Evolutionary conservation across 2,797 vertebrate genomes (phyloP), one percentile per base, ranked within the genome.

Genomic region (Hippocampus kuda): DNA sequence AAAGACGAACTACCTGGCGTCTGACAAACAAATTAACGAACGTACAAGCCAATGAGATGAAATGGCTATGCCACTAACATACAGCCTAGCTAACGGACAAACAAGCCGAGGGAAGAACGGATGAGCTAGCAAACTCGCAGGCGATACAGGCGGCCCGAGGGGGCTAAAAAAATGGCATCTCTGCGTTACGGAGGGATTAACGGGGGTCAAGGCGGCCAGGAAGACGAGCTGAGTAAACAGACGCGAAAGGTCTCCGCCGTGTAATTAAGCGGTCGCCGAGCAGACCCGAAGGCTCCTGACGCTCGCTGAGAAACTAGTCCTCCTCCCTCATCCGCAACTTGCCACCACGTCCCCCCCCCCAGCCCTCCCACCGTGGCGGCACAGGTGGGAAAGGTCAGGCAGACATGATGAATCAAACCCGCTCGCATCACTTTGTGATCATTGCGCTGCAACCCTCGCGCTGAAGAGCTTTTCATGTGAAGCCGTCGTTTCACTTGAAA

Each of bases 351-450:
- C 69, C 71, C 81, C 81, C 79, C 34, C 34, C 6, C 3, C 34
- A 38, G 34, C 34, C 34, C 34, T 34, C 34, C 71, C 72, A 46
- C 8, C 68, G 78, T 78, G 82, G 83, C 78, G 80, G 71, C 76
- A 68, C 81, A 83, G 85, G 84, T 87, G 82, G 78, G 82, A 89
- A 88, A 89, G 87, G 88, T 89, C 86, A 88, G 81, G 72, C 66
- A 85, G 84, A 84, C 81, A 86, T 81, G 77, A 77, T 81, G 78
- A 85, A 88, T 89, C 86, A 87, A 74, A 88, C 86, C 83, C 71
- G 70, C 84, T 84, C 79, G 84, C 79, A 83, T 87, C 84, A 81
- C 24, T 51, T 66, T 38, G 46, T 76, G 74, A 81, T 86, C 78
- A 81, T 75, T 79, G 51, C 5, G 49, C 18, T 9, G 42, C 46